phyloP scores from a whole-genome alignment of 2,113 vertebrate genomes.

The Epinephelus cyanopodus region DNA sequence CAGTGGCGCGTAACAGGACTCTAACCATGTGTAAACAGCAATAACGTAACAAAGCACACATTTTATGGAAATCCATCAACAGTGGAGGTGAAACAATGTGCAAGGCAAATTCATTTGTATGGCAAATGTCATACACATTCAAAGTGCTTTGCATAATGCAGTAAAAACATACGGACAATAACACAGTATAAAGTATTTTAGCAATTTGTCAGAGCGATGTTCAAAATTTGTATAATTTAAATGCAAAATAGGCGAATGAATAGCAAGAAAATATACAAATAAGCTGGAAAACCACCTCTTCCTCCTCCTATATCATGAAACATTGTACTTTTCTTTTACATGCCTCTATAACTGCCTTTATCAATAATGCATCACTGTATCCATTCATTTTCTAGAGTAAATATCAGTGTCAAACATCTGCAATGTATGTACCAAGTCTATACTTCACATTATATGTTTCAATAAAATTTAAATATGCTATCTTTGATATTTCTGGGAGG shows the following conservation, averaged over 20 bases:
- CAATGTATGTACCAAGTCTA: neutral
- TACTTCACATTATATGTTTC: neutral
- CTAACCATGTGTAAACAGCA: neutral
- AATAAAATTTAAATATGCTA: neutral
- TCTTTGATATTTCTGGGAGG: neutral
- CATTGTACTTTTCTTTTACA: neutral
- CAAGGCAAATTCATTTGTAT: neutral
- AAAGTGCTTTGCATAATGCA: slow-evolving; percentile 3
- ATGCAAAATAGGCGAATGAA: neutral
- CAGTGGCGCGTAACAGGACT: neutral
- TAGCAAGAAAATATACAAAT: neutral
- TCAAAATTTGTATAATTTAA: neutral
- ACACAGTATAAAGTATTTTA: neutral
- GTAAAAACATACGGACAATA: neutral
- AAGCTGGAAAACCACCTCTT: neutral
- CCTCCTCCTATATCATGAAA: neutral
- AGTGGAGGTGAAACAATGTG: slow-evolving; percentile 4
- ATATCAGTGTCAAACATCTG: neutral
- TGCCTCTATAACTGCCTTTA: neutral
- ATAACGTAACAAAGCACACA: neutral
- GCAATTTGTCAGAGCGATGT: neutral
- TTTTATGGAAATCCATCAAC: slow-evolving; percentile 6
- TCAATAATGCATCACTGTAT: neutral
- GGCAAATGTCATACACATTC: neutral
- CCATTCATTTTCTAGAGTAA: neutral